phyloP scores from a whole-genome alignment of 2,113 vertebrate genomes.

The Alosa alosa region DNA sequence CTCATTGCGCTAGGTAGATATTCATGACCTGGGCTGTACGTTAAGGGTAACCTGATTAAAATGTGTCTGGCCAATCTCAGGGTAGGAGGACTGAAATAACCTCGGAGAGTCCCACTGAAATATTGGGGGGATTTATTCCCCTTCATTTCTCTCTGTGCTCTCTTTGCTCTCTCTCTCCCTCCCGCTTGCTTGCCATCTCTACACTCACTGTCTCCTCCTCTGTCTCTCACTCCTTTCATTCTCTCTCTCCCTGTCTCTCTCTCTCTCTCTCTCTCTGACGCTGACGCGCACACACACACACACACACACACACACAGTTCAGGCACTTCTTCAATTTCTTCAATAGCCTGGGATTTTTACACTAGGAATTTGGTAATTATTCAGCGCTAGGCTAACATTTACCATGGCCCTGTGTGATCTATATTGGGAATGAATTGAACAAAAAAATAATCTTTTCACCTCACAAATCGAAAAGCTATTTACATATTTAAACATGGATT shows the following conservation, averaged over 20 bases:
- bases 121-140: constrained; percentile 12
- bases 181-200: neutral
- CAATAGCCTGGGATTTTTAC: neutral
- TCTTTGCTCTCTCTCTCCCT: neutral
- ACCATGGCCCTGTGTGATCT: constrained; percentile 51
- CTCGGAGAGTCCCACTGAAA: neutral
- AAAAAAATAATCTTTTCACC: constrained; percentile 5
- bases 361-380: constrained; percentile 49
- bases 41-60: constrained; percentile 4
- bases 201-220: constrained; percentile 3
- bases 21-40: neutral
- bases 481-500: neutral
- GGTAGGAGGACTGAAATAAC: neutral
- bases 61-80: constrained; percentile 2
- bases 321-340: neutral
- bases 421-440: constrained; percentile 46
- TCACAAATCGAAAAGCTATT: neutral
- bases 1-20: neutral
- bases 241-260: constrained; percentile 15
- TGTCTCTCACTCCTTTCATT: neutral
- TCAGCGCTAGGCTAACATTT: constrained; percentile 48
- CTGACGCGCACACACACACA: neutral
- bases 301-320: neutral
- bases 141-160: constrained; percentile 16
- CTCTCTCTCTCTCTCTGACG: neutral